phyloP scores from a whole-genome alignment of 2,888 invertebrate species.

The Prionchulus punctatus region DNA sequence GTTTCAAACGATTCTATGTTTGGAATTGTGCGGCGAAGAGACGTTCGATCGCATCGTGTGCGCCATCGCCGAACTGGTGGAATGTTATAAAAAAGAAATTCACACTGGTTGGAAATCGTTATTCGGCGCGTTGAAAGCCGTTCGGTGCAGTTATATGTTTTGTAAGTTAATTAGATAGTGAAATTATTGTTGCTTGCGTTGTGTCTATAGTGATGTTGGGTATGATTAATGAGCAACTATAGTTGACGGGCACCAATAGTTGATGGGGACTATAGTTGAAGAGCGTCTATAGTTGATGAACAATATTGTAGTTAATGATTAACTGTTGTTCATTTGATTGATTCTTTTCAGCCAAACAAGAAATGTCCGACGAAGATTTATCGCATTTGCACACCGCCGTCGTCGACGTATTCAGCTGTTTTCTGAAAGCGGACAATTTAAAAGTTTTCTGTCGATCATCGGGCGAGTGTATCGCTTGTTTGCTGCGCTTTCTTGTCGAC shows the following conservation, averaged over 20 bases:
- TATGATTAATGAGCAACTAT: too few relatives aligned
- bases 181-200: too few relatives aligned
- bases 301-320: not conserved
- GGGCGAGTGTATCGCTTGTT: conserved; percentile 75
- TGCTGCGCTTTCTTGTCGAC: conserved; percentile 52
- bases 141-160: conserved; percentile 37
- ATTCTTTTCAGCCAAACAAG: not conserved
- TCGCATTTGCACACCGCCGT: conserved; percentile 33
- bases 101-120: conserved; percentile 88
- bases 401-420: conserved; percentile 75
- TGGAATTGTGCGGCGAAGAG: conserved; percentile 80
- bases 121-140: conserved; percentile 78
- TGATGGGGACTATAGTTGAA: not conserved
- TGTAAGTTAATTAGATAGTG: too few relatives aligned
- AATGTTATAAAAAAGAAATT: conserved; percentile 77
- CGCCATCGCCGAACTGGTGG: conserved; percentile 85
- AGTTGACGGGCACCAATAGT: not conserved
- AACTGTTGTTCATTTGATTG: not conserved
- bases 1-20: conserved; percentile 67
- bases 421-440: conserved; percentile 77
- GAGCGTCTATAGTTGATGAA: not conserved
- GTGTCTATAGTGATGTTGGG: too few relatives aligned
- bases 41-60: conserved; percentile 81
- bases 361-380: conserved; percentile 7
- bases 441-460: conserved; percentile 84